These are phyloP conservation scores for Columba livia DNA, from an alignment of 2,113 vertebrate species.

Conservation along the genomic window DNA sequence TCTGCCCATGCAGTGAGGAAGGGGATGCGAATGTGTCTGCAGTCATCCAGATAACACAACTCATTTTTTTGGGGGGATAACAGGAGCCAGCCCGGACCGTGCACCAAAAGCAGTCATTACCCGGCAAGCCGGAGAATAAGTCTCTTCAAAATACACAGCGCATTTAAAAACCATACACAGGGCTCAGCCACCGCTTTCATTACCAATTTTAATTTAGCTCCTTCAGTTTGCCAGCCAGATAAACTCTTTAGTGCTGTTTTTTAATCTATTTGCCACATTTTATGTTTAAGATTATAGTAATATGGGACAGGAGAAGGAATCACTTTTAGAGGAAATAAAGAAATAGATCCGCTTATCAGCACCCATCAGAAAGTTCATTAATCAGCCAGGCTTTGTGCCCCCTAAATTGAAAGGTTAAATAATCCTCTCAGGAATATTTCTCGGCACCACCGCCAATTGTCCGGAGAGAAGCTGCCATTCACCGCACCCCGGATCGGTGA, in stretches of 20 bases:
- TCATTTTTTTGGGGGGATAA: slow-evolving; percentile 83
- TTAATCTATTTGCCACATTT: slow-evolving; percentile 89
- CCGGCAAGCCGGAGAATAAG: slow-evolving; percentile 79
- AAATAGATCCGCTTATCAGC: slow-evolving; percentile 86
- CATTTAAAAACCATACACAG: slow-evolving; percentile 83
- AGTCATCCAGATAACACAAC: slow-evolving; percentile 93
- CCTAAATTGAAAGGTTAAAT: slow-evolving; percentile 92
- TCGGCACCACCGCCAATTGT: slow-evolving; percentile 80
- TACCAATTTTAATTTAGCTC: slow-evolving; percentile 86
- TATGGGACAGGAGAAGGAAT: slow-evolving; percentile 82
- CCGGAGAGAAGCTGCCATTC: slow-evolving; percentile 82
- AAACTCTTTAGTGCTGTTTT: slow-evolving; percentile 85
- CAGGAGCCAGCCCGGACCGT: slow-evolving; percentile 77
- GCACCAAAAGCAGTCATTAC: slow-evolving; percentile 85
- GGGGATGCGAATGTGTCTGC: slow-evolving; percentile 90
- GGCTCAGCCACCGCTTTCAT: slow-evolving; percentile 82
- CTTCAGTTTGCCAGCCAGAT: slow-evolving; percentile 86
- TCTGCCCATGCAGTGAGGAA: slow-evolving; percentile 91
- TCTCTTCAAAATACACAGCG: slow-evolving; percentile 83
- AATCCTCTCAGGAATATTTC: slow-evolving; percentile 88
- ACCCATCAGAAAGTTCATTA: slow-evolving; percentile 90
- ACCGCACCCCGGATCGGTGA: slow-evolving; percentile 78
- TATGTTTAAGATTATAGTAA: slow-evolving; percentile 88
- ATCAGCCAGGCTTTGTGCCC: slow-evolving; percentile 88
- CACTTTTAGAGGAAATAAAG: slow-evolving; percentile 86